Percentiles rank a stretch among this genome's conserved stretches.
Conservation (phyloP, 53 echinoderm and acorn worm genomes). For the Astropecten irregularis region DNA sequence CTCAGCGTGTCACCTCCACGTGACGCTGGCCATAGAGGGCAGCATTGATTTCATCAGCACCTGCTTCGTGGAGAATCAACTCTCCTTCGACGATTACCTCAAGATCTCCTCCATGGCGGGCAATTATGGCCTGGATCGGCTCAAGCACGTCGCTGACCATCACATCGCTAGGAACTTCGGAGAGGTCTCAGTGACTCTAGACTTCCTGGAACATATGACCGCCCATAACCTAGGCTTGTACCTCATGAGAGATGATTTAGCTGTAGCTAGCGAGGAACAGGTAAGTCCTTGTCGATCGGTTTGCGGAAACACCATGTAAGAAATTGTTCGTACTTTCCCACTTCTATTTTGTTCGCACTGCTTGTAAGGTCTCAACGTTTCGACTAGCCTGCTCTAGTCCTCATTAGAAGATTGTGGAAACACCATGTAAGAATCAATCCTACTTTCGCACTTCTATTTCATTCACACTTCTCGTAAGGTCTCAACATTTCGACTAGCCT, state of each 20-base stretch:
- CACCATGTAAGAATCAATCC: background rate
- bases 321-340: too few relatives aligned
- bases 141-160: slow-evolving; percentile 50
- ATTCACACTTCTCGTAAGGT: too few relatives aligned
- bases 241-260: slow-evolving; percentile 49
- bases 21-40: slow-evolving; percentile 39
- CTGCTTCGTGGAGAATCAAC: slow-evolving; percentile 40
- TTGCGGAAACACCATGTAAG: too few relatives aligned
- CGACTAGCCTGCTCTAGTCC: too few relatives aligned
- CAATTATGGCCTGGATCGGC: slow-evolving; percentile 45
- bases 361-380: too few relatives aligned
- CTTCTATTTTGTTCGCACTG: too few relatives aligned
- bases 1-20: slow-evolving; percentile 56
- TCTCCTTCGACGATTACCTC: slow-evolving; percentile 62
- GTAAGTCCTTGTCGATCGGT: too few relatives aligned
- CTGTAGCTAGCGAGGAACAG: slow-evolving; percentile 59
- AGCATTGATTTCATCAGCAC: slow-evolving; percentile 52
- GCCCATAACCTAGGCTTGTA: slow-evolving; percentile 46
- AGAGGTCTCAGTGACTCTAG: slow-evolving; percentile 56
- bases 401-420: too few relatives aligned
- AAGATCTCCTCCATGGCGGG: slow-evolving; percentile 71
- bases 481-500: too few relatives aligned
- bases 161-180: slow-evolving; percentile 66
- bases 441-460: too few relatives aligned
- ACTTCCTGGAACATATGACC: slow-evolving; percentile 65